A percentile compares a stretch with the other conserved stretches of the same genome.
These are phyloP conservation scores for Metaphire vulgaris DNA, from an alignment of 1,140 invertebrate species.

Conservation along the genomic window DNA sequence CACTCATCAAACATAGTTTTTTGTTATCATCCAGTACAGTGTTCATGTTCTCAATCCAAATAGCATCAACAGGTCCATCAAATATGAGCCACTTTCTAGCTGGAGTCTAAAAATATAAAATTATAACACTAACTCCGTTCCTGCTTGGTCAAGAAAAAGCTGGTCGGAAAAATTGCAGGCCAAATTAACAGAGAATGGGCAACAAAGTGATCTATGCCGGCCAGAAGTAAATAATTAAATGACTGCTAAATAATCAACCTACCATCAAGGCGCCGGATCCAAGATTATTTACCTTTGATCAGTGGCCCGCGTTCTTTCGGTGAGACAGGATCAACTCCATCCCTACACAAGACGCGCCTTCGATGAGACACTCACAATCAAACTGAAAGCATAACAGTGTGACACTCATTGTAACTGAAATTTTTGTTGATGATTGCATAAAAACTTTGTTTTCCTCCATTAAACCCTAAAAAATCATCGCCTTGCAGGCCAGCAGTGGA, in stretches of 20 bases:
- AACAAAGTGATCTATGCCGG: neutral
- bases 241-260: neutral
- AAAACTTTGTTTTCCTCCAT: slow-evolving; percentile 43
- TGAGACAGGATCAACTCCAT: too few species aligned
- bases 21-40: slow-evolving; percentile 94
- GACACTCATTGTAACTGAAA: slow-evolving; percentile 87
- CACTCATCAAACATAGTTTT: slow-evolving; percentile 60
- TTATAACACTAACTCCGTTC: neutral
- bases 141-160: neutral
- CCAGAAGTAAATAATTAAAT: neutral
- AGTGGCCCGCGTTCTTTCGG: too few species aligned
- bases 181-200: neutral
- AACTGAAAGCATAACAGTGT: slow-evolving; percentile 93
- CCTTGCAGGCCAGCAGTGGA: too few species aligned
- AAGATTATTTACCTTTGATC: too few species aligned
- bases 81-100: slow-evolving; percentile 93
- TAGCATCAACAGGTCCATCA: slow-evolving; percentile 90
- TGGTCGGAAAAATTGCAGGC: neutral
- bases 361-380: slow-evolving; percentile 87
- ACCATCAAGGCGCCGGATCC: neutral
- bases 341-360: too few species aligned
- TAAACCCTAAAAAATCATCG: slow-evolving; percentile 31
- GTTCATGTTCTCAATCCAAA: slow-evolving; percentile 98
- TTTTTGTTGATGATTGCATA: slow-evolving; percentile 91
- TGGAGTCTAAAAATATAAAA: slow-evolving; percentile 49